phyloP scores from a whole-genome alignment of 2,113 vertebrate genomes.

The Tursiops truncatus region DNA sequence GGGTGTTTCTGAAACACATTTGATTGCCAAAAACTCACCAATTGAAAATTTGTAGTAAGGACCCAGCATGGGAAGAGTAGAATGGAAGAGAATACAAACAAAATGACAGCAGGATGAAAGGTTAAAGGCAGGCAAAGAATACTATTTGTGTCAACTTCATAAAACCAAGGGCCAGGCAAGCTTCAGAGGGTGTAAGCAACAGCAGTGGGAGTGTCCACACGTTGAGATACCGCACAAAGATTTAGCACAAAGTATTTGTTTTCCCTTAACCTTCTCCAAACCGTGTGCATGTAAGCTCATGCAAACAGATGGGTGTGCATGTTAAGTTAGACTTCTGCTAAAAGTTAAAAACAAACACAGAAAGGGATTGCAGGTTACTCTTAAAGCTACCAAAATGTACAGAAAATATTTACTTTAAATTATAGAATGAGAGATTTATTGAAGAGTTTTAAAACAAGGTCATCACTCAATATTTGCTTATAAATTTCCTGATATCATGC shows the following conservation, averaged over 20 bases:
- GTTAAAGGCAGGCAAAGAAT: slow-evolving; percentile 85
- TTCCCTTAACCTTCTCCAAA: slow-evolving; percentile 56
- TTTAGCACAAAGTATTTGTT: slow-evolving; percentile 50
- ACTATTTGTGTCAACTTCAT: slow-evolving; percentile 62
- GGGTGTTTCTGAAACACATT: slow-evolving; percentile 80
- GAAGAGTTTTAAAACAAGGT: slow-evolving; percentile 14
- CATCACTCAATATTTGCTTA: background rate
- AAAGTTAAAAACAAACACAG: slow-evolving; percentile 62
- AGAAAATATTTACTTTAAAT: background rate
- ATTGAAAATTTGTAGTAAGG: slow-evolving; percentile 95
- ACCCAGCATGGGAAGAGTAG: slow-evolving; percentile 91
- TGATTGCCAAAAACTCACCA: slow-evolving; percentile 92
- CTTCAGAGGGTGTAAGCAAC: slow-evolving; percentile 82
- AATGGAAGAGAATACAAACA: slow-evolving; percentile 89
- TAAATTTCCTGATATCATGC: background rate
- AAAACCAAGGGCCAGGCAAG: slow-evolving; percentile 81
- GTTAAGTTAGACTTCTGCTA: slow-evolving; percentile 62
- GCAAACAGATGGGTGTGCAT: slow-evolving; percentile 70
- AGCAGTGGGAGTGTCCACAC: slow-evolving; percentile 55
- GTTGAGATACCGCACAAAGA: slow-evolving; percentile 45
- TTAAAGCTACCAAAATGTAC: slow-evolving; percentile 35
- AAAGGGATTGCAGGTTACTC: slow-evolving; percentile 46
- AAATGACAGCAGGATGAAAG: slow-evolving; percentile 88
- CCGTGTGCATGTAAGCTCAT: slow-evolving; percentile 76
- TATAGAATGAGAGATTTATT: background rate